A percentile compares a stretch with the other conserved stretches of the same genome.
phyloP scores from a whole-genome alignment of 2,113 vertebrate species.

The Sphyrna mokarran region DNA sequence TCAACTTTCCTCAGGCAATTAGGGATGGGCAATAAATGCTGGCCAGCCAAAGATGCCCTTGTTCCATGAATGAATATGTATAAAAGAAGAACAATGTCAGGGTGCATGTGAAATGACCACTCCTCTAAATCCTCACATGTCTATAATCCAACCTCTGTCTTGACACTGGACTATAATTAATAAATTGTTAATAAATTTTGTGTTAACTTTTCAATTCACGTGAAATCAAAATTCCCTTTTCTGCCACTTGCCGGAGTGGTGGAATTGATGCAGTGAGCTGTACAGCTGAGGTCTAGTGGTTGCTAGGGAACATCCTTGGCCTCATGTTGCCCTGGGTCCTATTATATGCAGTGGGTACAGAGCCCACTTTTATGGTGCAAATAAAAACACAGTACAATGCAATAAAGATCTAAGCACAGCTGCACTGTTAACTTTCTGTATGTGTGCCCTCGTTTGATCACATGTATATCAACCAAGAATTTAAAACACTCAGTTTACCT shows the following conservation, averaged over 20 bases:
- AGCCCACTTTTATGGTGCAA: neutral
- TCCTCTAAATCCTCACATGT: neutral
- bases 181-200: constrained; percentile 11
- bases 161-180: neutral
- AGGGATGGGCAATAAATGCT: too few relatives aligned
- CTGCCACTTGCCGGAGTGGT: neutral
- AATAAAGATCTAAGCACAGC: neutral
- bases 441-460: neutral
- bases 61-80: too few relatives aligned
- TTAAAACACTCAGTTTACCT: constrained; percentile 8
- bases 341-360: constrained; percentile 9
- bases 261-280: neutral
- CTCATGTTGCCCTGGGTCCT: neutral
- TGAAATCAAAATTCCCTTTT: neutral
- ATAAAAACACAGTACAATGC: constrained; percentile 9
- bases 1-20: too few relatives aligned
- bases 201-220: neutral
- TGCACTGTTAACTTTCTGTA: constrained; percentile 21
- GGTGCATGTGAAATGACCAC: neutral
- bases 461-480: constrained; percentile 12
- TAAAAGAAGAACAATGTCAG: neutral
- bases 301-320: constrained; percentile 14
- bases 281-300: neutral
- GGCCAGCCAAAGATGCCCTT: too few relatives aligned
- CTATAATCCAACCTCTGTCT: neutral